Evolutionary conservation across 2,797 vertebrate species (phyloP).

Genomic region (Clarias laeviceps): DNA sequence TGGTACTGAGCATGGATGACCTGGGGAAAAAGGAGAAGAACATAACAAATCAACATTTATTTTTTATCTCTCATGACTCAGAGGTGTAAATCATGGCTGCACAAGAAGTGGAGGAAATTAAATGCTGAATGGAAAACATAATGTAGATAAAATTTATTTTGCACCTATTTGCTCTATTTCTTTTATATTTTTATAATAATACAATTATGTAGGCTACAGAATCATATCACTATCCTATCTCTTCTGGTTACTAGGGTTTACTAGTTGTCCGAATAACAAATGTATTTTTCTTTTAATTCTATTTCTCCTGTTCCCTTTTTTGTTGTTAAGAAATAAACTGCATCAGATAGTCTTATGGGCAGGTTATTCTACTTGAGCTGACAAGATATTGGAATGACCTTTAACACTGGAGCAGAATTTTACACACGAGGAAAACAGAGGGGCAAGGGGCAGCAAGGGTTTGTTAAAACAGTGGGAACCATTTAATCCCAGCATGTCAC

Average conservation of each 20-base stretch:
- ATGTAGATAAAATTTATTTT: background rate
- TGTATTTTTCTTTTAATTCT: background rate
- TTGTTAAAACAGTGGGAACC: background rate
- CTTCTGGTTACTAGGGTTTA: background rate
- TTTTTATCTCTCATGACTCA: background rate
- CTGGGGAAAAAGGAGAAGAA: constrained; percentile 65
- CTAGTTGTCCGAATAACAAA: background rate
- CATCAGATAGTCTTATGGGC: background rate
- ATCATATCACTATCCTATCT: background rate
- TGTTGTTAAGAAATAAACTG: background rate
- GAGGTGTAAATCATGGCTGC: background rate
- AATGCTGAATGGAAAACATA: background rate
- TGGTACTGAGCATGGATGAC: constrained; percentile 91
- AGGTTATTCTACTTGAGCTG: background rate
- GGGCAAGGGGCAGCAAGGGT: background rate
- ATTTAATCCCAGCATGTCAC: background rate
- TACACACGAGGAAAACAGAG: background rate
- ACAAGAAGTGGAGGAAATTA: background rate
- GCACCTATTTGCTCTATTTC: background rate
- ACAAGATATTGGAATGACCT: background rate
- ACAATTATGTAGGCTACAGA: background rate
- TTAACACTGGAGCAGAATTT: background rate
- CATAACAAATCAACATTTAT: background rate
- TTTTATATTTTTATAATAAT: too few species aligned
- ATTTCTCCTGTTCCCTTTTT: background rate